Percentiles rank a stretch among this genome's conserved stretches.
These are phyloP conservation scores for Acanthis flammea DNA, from an alignment of 2,797 vertebrate species.

Conservation along the genomic window DNA sequence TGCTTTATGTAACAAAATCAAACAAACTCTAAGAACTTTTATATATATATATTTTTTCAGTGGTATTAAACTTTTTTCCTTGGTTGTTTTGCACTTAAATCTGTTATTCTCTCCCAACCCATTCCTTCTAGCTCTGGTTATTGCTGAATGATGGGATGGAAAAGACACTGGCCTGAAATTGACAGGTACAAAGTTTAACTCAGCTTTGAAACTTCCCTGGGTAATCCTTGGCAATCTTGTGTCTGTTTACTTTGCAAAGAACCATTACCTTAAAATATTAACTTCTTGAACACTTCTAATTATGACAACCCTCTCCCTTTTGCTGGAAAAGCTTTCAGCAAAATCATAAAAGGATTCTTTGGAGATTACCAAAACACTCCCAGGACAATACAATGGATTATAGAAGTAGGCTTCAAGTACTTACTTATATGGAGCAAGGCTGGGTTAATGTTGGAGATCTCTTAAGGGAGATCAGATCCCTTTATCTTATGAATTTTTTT, in stretches of 20 bases:
- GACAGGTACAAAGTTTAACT: background rate
- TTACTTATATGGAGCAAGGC: background rate
- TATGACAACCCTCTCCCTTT: background rate
- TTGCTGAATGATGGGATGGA: background rate
- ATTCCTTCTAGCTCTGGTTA: background rate
- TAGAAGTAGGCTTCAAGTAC: background rate
- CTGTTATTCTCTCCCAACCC: background rate
- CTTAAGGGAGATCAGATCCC: background rate
- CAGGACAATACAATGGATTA: background rate
- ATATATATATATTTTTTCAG: conserved; percentile 13
- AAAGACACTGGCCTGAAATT: background rate
- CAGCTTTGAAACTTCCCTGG: background rate
- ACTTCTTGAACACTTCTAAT: background rate
- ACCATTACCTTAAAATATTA: background rate
- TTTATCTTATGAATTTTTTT: background rate
- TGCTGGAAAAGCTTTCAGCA: background rate
- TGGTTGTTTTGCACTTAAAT: conserved; percentile 61
- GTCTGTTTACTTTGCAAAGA: background rate
- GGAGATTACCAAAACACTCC: background rate
- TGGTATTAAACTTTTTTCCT: conserved; percentile 63
- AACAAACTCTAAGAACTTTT: conserved; percentile 42
- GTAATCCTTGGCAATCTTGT: background rate
- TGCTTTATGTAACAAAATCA: conserved; percentile 59
- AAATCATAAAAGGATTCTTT: background rate
- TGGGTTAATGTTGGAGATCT: background rate